Evolutionary conservation across 2,888 invertebrate genomes (phyloP), one percentile per base, ranked within the genome.

Genomic region (Branchipolynoe longqiensis): DNA sequence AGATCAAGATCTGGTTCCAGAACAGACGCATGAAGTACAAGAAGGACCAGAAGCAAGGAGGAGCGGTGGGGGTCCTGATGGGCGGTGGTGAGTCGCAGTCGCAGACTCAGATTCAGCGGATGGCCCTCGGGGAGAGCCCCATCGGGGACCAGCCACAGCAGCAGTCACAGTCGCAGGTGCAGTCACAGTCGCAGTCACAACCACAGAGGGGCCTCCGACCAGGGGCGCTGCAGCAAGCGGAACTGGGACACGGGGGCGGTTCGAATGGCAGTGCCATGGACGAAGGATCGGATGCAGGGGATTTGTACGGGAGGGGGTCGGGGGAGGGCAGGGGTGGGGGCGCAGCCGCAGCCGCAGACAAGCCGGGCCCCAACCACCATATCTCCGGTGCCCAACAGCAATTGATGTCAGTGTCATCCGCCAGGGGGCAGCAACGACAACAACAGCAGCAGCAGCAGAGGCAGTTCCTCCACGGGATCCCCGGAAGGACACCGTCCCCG

Each of bases 1-100:
- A 97, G 88, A 93, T 97, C 58, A 98, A 98, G 94, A 98, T 99
- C 90, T 99, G 99, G 99, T 99, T 99, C 94, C 99, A 99, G 99
- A 93, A 93, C 86, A 90, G 93, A 12, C 88, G 93, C 48, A 93
- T 93, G 93, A 93, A 93, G 89, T 92, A 90, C 88, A 93, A 93
- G 88, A 93, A 93, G 88, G 93, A 93, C 64, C 92, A 92, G 85
- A 90, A 92, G 82, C 41, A 54, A 22, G 59, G 59, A 1, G 64
- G n/a, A 22, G n/a, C 28, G 14, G 4, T 41, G 78, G 59, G 59
- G 2, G 64, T 14, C 41, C 41, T 48, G 14, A 6, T 41, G 78
- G 48, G 25, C 28, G 78, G 78, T 22, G 48, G n/a, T n/a, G n/a
- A n/a, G n/a, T n/a, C n/a, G n/a, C n/a, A n/a, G n/a, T n/a, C n/a